phyloP scores from a whole-genome alignment of 2,797 vertebrate species.

The Vultur gryphus region DNA sequence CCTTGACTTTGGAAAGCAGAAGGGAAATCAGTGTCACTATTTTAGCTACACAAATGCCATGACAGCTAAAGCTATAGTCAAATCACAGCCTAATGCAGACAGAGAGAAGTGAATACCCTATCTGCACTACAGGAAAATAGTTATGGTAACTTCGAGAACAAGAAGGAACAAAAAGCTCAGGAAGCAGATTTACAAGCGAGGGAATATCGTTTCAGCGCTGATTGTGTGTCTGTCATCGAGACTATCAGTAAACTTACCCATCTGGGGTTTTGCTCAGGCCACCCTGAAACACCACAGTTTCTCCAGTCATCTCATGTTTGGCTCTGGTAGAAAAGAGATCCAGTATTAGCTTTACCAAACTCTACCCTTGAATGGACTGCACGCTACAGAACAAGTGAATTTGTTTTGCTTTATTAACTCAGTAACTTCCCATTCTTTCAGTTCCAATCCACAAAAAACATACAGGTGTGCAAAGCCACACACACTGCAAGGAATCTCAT shows the following conservation, averaged over 20 bases:
- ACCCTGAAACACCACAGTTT: constrained; percentile 94
- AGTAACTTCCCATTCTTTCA: not conserved
- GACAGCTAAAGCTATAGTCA: not conserved
- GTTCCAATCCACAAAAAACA: not conserved
- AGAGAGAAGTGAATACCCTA: not conserved
- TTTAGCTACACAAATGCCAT: not conserved
- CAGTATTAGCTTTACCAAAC: not conserved
- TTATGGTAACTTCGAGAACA: not conserved
- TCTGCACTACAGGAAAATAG: not conserved
- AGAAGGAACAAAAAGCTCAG: not conserved
- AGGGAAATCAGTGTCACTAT: not conserved
- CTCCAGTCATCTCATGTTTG: constrained; percentile 88
- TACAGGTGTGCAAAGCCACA: not conserved
- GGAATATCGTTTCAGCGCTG: not conserved
- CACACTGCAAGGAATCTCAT: not conserved
- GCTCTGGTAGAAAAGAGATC: constrained; percentile 72
- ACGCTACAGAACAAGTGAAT: not conserved
- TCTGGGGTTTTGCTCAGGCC: constrained; percentile 95
- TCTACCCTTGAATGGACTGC: not conserved
- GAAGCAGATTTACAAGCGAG: not conserved
- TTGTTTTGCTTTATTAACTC: not conserved
- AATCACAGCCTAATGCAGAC: not conserved
- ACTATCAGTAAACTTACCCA: constrained; percentile 78
- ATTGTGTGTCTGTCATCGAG: not conserved
- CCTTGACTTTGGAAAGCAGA: constrained; percentile 81